Conservation (phyloP, 2,113 vertebrate genomes). For the Crocuta crocuta region DNA sequence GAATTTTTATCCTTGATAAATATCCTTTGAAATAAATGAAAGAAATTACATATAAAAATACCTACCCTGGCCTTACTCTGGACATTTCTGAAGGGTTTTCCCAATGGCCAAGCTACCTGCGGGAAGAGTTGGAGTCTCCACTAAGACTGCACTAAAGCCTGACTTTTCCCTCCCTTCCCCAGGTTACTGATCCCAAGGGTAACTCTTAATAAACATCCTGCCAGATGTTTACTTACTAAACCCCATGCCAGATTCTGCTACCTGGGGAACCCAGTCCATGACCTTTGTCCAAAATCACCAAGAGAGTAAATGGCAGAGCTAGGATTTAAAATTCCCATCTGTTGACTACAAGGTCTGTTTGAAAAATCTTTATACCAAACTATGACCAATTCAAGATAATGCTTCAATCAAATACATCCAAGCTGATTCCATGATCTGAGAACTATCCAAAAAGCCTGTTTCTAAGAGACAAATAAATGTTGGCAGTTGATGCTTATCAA, state of each 20-base stretch:
- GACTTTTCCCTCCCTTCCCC: background rate
- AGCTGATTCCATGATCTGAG: background rate
- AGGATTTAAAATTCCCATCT: background rate
- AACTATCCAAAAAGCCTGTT: background rate
- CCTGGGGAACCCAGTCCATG: background rate
- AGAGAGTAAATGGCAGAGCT: background rate
- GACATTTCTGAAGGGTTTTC: background rate
- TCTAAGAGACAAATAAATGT: background rate
- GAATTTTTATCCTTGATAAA: background rate
- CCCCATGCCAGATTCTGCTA: background rate
- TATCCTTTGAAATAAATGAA: background rate
- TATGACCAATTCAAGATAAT: background rate
- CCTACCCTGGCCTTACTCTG: background rate
- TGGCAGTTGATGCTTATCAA: background rate
- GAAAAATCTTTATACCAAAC: background rate
- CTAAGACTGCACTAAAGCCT: background rate
- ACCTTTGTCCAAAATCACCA: background rate
- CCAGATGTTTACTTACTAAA: background rate
- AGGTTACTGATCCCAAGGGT: background rate
- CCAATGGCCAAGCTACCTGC: background rate
- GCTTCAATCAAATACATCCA: slow-evolving; percentile 10
- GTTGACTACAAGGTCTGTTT: background rate
- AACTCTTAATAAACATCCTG: background rate
- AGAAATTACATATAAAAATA: background rate
- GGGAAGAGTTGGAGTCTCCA: background rate